Conservation (phyloP, 2,797 vertebrate species). For the Ptychobarbus kaznakovi region DNA sequence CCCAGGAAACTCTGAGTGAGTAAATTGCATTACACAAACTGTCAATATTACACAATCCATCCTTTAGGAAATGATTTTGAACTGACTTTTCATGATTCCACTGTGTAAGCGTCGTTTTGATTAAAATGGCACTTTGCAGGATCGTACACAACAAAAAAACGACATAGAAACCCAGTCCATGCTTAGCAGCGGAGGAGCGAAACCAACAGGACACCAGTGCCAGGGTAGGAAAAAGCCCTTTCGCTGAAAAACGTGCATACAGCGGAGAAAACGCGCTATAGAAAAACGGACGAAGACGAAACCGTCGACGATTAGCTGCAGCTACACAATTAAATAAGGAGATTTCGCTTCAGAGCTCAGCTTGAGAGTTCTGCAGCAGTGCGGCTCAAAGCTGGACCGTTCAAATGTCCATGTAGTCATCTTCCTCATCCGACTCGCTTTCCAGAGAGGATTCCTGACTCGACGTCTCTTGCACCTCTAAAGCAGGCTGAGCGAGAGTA, state of each 20-base stretch:
- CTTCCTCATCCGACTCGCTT: slow-evolving; percentile 96
- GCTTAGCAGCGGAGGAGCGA: slow-evolving; percentile 38
- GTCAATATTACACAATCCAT: slow-evolving; percentile 38
- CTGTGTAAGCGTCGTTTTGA: slow-evolving; percentile 23
- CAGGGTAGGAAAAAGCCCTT: slow-evolving; percentile 59
- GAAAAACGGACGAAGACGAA: background rate
- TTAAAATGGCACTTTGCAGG: slow-evolving; percentile 68
- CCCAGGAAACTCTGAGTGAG: slow-evolving; percentile 39
- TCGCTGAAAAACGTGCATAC: slow-evolving; percentile 54
- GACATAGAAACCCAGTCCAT: slow-evolving; percentile 27
- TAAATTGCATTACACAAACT: slow-evolving; percentile 41
- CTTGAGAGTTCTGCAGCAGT: slow-evolving; percentile 18
- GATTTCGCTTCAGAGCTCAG: slow-evolving; percentile 28
- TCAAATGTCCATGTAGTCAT: slow-evolving; percentile 94
- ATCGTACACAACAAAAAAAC: slow-evolving; percentile 57
- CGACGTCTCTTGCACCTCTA: slow-evolving; percentile 97
- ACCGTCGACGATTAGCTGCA: slow-evolving; percentile 8
- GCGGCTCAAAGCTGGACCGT: slow-evolving; percentile 60
- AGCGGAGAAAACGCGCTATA: slow-evolving; percentile 3
- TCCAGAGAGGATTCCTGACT: slow-evolving; percentile 98
- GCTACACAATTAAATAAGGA: slow-evolving; percentile 21
- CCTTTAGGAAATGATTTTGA: background rate
- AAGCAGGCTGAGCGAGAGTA: slow-evolving; percentile 92
- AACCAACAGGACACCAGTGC: slow-evolving; percentile 28
- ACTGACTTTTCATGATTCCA: background rate